phyloP scores from a whole-genome alignment of 2,888 invertebrate genomes.

The Papilio elwesi region DNA sequence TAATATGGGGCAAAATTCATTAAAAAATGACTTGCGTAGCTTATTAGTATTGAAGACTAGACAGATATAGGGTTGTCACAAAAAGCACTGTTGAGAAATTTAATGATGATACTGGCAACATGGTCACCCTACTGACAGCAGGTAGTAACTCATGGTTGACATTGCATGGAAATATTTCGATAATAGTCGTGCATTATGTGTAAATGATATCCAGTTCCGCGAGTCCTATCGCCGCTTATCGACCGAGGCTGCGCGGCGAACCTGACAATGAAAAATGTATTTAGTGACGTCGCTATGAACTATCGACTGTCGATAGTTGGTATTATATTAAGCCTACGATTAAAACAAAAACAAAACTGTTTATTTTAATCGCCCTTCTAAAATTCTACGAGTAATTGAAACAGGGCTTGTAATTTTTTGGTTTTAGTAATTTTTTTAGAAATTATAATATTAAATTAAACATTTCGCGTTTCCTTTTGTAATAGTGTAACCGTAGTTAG shows the following conservation, averaged over 20 bases:
- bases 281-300: slow-evolving; percentile 59
- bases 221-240: slow-evolving; percentile 71
- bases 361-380: not conserved
- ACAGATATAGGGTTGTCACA: not conserved
- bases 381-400: not conserved
- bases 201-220: slow-evolving; percentile 73
- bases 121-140: slow-evolving; percentile 46
- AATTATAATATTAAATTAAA: too few species aligned
- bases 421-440: too few species aligned
- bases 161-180: slow-evolving; percentile 71
- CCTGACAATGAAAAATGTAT: slow-evolving; percentile 80
- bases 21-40: too few species aligned
- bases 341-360: not conserved
- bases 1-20: too few species aligned
- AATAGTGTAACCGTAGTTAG: too few species aligned
- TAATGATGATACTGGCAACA: slow-evolving; percentile 21
- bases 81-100: not conserved
- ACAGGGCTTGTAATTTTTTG: too few species aligned
- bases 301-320: slow-evolving; percentile 49
- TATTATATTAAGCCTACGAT: not conserved
- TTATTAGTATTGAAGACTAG: not conserved
- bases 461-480: too few species aligned
- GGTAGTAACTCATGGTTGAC: slow-evolving; percentile 52
- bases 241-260: slow-evolving; percentile 72
- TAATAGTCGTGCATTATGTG: slow-evolving; percentile 61